Evolutionary conservation across 2,113 vertebrate genomes (phyloP), one percentile per base, ranked within the genome.

Genomic region (Caloenas nicobarica): DNA sequence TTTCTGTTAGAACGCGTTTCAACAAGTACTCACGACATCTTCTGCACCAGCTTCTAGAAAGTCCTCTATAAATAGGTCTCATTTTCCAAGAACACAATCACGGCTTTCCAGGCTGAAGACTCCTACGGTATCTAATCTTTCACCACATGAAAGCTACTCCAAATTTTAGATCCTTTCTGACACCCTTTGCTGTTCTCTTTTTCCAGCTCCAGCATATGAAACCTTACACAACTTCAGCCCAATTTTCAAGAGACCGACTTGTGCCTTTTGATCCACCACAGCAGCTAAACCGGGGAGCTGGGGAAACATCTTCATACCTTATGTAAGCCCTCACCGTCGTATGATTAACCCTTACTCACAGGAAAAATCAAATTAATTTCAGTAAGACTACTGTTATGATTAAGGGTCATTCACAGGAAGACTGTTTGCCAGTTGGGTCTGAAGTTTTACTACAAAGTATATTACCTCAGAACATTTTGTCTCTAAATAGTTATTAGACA

Each of bases 401-500:
- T 74, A 81, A 93, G 57, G 77, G 54, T 95, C 95, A 94, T 88
- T 91, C 92, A 95, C 6, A 84, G 57, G 26, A 86, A 84, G 48
- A 86, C 44, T 73, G 57, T 50, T 64, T 93, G 88, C 86, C 83
- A 93, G 86, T 64, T 86, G 51, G 81, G 64, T 69, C 69, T 79
- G 76, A 93, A 93, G 69, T 72, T 90, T 73, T 88, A 88, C 73
- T 76, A 93, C 73, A 79, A 88, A 81, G 69, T 26, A 2, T 64
- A 92, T 80, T 89, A 95, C 91, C 88, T 89, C 88, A 91, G 71
- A 96, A 93, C 81, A 83, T 88, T 96, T 70, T 95, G 94, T 81
- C 93, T 95, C 96, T 81, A 95, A 94, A 85, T 33, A 95, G 84
- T 91, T 96, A 97, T 96, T 97, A 93, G 77, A 91, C 77, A 97